Percentiles rank a stretch among this genome's conserved stretches.
Evolutionary conservation across 2,888 invertebrate genomes (phyloP).

Genomic region (Caenorhabditis sp.): DNA sequence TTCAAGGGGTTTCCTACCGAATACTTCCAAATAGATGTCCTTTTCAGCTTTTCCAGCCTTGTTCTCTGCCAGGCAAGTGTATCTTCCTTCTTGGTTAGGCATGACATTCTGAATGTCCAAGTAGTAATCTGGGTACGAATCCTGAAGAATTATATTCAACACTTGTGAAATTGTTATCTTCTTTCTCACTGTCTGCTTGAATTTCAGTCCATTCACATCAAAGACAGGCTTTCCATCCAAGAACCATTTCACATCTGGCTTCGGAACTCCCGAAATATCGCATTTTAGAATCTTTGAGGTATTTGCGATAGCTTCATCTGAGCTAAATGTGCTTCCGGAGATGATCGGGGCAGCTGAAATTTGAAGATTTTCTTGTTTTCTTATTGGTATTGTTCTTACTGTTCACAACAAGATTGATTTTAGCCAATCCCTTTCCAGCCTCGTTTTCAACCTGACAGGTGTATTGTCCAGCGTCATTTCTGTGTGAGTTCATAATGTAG

Average conservation of each 20-base stretch:
- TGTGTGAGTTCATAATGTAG: constrained; percentile 72
- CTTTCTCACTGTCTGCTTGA: constrained; percentile 27
- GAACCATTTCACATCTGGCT: constrained; percentile 63
- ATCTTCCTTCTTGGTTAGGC: constrained; percentile 78
- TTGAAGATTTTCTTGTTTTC: not conserved
- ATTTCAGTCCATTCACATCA: constrained; percentile 43
- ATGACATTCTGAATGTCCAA: constrained; percentile 41
- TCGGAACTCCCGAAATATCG: constrained; percentile 56
- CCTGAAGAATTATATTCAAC: too few species aligned
- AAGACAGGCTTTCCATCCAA: constrained; percentile 71
- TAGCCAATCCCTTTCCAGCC: constrained; percentile 83
- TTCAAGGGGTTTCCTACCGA: constrained; percentile 55
- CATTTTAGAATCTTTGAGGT: constrained; percentile 80
- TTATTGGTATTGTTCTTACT: constrained; percentile 48
- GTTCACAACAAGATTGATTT: constrained; percentile 82
- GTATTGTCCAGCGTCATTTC: constrained; percentile 82
- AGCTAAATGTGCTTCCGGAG: constrained; percentile 70
- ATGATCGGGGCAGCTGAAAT: constrained; percentile 82
- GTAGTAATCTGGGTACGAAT: too few species aligned
- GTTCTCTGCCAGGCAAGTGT: constrained; percentile 80
- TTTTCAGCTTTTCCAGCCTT: constrained; percentile 79
- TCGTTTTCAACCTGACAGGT: constrained; percentile 84
- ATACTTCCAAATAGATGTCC: constrained; percentile 76
- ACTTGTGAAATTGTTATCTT: too few species aligned
- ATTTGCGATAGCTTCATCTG: constrained; percentile 79